A percentile compares a stretch with the other conserved stretches of the same genome.
These are phyloP conservation scores for Drosophila sucinea DNA, from an alignment of 1,140 invertebrate species.

Conservation along the genomic window DNA sequence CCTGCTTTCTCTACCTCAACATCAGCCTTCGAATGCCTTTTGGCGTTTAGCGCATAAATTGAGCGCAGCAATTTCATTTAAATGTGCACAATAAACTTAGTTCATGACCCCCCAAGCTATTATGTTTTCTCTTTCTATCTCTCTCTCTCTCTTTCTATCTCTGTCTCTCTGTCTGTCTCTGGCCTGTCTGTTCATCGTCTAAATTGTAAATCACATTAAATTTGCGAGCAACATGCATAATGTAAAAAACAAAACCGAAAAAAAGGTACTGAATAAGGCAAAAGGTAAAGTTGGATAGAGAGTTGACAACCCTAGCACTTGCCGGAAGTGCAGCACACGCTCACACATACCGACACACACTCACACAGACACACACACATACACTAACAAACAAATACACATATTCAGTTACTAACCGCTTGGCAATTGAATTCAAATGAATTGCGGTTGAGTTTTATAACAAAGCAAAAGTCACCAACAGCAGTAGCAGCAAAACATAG, in stretches of 20 bases:
- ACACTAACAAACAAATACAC: slow-evolving; percentile 5
- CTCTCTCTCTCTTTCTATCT: background rate
- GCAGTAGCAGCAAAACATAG: slow-evolving; percentile 6
- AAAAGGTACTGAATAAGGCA: slow-evolving; percentile 30
- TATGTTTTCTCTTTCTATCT: slow-evolving; percentile 21
- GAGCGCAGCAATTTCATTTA: slow-evolving; percentile 81
- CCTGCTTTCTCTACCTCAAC: slow-evolving; percentile 5
- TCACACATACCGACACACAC: slow-evolving; percentile 26
- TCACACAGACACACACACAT: slow-evolving; percentile 21
- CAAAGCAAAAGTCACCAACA: slow-evolving; percentile 58
- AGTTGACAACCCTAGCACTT: slow-evolving; percentile 39
- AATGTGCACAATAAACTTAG: slow-evolving; percentile 81
- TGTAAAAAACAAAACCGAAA: slow-evolving; percentile 42
- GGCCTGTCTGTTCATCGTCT: slow-evolving; percentile 58
- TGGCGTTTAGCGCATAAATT: slow-evolving; percentile 76
- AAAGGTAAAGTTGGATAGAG: slow-evolving; percentile 13
- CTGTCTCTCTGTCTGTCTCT: slow-evolving; percentile 15
- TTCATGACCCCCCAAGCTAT: slow-evolving; percentile 71
- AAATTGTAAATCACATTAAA: slow-evolving; percentile 76
- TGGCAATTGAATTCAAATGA: slow-evolving; percentile 76
- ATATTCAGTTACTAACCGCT: slow-evolving; percentile 40
- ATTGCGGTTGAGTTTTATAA: slow-evolving; percentile 66
- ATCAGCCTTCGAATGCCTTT: slow-evolving; percentile 52
- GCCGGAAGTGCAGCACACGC: slow-evolving; percentile 67
- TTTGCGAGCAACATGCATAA: slow-evolving; percentile 69